These are phyloP conservation scores for Glandiceps talaboti DNA, from an alignment of 53 echinoderm and acorn worm species.

Conservation along the genomic window DNA sequence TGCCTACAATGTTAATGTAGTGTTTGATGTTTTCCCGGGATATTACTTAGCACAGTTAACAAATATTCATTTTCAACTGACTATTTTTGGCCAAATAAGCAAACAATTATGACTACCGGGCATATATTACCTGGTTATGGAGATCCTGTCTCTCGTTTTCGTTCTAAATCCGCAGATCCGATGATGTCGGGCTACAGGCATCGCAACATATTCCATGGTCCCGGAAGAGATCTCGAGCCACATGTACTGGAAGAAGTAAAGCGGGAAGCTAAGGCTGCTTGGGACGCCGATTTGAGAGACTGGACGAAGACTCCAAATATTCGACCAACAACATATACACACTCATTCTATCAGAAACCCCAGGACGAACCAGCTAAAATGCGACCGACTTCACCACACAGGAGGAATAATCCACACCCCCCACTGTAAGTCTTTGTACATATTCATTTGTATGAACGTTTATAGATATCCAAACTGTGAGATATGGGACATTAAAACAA, in stretches of 20 bases:
- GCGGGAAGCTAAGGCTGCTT: conserved; percentile 44
- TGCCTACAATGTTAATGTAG: too few relatives aligned
- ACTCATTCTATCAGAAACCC: conserved; percentile 59
- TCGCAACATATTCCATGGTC: conserved; percentile 21
- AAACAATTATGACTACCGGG: conserved; percentile 63
- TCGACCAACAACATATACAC: conserved; percentile 82
- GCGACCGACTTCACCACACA: conserved; percentile 69
- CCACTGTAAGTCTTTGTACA: conserved; percentile 87
- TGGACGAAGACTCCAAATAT: conserved; percentile 66
- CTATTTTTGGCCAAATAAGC: background rate
- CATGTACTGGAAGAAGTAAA: conserved; percentile 38
- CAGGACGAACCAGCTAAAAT: conserved; percentile 35
- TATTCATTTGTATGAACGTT: too few relatives aligned
- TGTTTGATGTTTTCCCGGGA: background rate
- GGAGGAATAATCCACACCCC: conserved; percentile 95
- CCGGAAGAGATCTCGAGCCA: conserved; percentile 7
- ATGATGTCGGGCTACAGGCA: conserved; percentile 73
- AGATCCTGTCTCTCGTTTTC: conserved; percentile 42
- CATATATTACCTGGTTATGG: conserved; percentile 78
- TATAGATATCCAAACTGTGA: too few relatives aligned
- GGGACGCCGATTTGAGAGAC: conserved; percentile 67
- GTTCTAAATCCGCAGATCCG: conserved; percentile 91
- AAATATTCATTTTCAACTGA: background rate
- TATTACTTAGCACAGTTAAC: background rate
- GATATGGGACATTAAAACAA: too few relatives aligned